Percentiles rank a stretch among this genome's conserved stretches.
Conservation (phyloP, 2,888 invertebrate species). For the Aleiodes leptofemur region DNA sequence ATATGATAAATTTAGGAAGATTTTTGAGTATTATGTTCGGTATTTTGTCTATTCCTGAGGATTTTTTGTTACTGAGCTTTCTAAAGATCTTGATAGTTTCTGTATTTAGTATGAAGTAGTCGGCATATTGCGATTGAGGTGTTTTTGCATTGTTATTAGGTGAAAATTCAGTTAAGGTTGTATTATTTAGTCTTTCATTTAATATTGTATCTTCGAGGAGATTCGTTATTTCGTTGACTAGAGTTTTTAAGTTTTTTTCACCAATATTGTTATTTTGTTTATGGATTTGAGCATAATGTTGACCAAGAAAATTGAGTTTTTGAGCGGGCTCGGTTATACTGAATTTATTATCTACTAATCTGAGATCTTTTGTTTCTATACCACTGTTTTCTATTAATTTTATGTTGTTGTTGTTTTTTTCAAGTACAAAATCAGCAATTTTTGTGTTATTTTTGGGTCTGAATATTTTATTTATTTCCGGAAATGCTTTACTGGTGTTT, state of each 20-base stretch:
- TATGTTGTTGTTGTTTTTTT: too few species aligned
- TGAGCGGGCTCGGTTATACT: neutral
- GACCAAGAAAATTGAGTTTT: constrained; percentile 24
- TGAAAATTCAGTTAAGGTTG: constrained; percentile 3
- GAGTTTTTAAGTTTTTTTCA: constrained; percentile 5
- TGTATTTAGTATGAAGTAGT: constrained; percentile 20
- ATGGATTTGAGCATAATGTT: constrained; percentile 20
- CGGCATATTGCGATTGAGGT: neutral
- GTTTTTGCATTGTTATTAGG: constrained; percentile 20
- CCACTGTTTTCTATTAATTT: too few species aligned
- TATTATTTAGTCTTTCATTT: constrained; percentile 1
- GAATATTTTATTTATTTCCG: too few species aligned
- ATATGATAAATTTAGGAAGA: neutral
- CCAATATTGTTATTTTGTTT: constrained; percentile 30
- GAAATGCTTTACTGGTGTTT: too few species aligned
- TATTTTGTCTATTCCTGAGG: constrained; percentile 34
- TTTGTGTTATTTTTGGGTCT: too few species aligned
- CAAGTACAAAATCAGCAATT: too few species aligned
- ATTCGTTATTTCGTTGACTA: constrained; percentile 6
- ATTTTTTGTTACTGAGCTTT: constrained; percentile 40
- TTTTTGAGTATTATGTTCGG: constrained; percentile 38
- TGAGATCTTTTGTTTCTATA: too few species aligned
- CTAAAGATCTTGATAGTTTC: constrained; percentile 21
- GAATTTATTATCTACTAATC: neutral
- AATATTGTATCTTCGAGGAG: constrained; percentile 20